Base-by-base conservation (phyloP, 2,113 vertebrate species). In the Ranitomeya variabilis region DNA sequence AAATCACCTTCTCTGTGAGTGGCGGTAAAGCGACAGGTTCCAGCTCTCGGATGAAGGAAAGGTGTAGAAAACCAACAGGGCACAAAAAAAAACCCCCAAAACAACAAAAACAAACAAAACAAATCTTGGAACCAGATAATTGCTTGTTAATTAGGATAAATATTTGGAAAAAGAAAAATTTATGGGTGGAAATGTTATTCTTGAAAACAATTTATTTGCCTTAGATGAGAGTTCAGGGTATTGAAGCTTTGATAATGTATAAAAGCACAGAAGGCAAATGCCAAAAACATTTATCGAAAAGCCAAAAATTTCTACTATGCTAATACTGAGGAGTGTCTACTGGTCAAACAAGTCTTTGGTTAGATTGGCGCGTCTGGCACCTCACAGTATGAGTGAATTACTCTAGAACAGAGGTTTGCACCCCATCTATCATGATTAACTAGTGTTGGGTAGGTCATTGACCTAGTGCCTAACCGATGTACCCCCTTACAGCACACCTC, bases 1-100 rank as follows among this genome's bases (percentile, higher is more conserved):
- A 89, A 89, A 88, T 83, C 71, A 66, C 80, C 31, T 62, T 79
- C 59, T 60, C 69, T 83, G 59, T 55, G 21, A 88, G 64, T 37
- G 79, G 77, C 12, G 62, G 21, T 11, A 18, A 21, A 5, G 37
- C 51, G 45, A 69, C 57, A 52, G 71, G 73, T 74, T 37, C 55
- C 69, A 67, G 19, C 64, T 52, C 23, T 55, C n/a, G 14, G 51
- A 74, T 37, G 31, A 57, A 85, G n/a, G 64, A 52, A 2, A 60
- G 7, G 15, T 31, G 14, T 10, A 80, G 57, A 31, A 31, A 26
- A 77, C 23, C 55, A 60, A 64, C 59, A 81, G 19, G 23, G 23
- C 79, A 37, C 79, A 60, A 52, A 69, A 8, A 69, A 82, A 13
- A 23, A 60, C n/a, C n/a, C n/a, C n/a, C n/a, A 60, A 60, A 59